These are phyloP conservation scores for Morbakka virulenta DNA, from an alignment of 30 jellyfish, hydroid and myxozoan species.

Conservation along the genomic window DNA sequence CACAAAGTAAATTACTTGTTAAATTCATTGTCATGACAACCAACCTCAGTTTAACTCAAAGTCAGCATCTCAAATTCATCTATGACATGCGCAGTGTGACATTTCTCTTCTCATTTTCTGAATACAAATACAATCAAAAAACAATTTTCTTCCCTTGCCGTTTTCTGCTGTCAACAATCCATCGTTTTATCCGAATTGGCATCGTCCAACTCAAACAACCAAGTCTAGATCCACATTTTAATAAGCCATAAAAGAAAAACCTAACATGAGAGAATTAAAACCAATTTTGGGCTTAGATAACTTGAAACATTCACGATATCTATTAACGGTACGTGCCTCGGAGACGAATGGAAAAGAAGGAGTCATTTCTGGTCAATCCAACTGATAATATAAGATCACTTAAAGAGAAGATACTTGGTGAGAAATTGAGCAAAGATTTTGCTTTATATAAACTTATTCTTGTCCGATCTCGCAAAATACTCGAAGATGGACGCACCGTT, in stretches of 20 bases:
- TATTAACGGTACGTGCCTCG: constrained; percentile 55
- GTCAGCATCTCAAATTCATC: neutral
- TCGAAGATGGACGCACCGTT: constrained; percentile 78
- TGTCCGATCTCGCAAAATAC: constrained; percentile 60
- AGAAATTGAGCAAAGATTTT: constrained; percentile 73
- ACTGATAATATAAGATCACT: constrained; percentile 71
- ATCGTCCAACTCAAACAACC: too few species aligned
- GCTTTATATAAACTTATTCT: constrained; percentile 63
- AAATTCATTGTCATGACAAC: neutral
- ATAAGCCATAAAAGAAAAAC: too few species aligned
- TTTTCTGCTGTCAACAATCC: too few species aligned
- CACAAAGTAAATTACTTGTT: too few species aligned
- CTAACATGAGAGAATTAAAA: constrained; percentile 85
- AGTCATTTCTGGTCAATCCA: constrained; percentile 56
- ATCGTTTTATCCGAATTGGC: too few species aligned
- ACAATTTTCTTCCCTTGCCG: too few species aligned
- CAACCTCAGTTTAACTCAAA: neutral
- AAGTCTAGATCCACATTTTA: too few species aligned
- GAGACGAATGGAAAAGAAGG: constrained; percentile 76
- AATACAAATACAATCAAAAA: too few species aligned
- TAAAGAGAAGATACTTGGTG: constrained; percentile 85
- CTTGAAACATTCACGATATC: constrained; percentile 68
- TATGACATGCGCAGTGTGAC: neutral
- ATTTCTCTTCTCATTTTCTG: neutral
- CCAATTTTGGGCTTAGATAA: constrained; percentile 90